Conservation (phyloP, 2,797 vertebrate species). For the Odontamblyopus lacepedii region DNA sequence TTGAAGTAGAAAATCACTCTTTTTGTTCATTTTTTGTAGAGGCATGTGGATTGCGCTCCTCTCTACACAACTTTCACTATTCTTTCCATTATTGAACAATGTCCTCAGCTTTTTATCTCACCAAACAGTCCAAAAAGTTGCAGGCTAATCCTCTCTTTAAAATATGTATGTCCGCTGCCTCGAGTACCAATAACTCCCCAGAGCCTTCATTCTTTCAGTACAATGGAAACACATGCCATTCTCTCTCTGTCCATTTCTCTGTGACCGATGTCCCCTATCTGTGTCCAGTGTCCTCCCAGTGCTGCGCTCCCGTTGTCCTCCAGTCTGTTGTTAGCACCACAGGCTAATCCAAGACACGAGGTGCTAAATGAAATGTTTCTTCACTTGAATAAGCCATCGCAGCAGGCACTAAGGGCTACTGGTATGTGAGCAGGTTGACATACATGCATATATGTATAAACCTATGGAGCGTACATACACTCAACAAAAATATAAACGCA, state of each 20-base stretch:
- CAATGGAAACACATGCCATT: slow-evolving; percentile 54
- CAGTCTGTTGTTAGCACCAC: slow-evolving; percentile 13
- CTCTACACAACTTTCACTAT: background rate
- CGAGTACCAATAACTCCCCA: slow-evolving; percentile 56
- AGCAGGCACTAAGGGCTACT: slow-evolving; percentile 3
- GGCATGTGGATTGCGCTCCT: background rate
- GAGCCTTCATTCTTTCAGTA: slow-evolving; percentile 51
- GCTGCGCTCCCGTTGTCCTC: slow-evolving; percentile 1
- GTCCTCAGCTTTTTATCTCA: slow-evolving; percentile 16
- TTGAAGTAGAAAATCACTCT: background rate
- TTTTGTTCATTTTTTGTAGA: background rate
- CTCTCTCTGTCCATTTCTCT: slow-evolving; percentile 43
- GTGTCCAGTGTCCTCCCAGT: slow-evolving; percentile 10
- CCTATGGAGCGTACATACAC: slow-evolving; percentile 16
- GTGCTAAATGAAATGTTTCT: slow-evolving; percentile 38
- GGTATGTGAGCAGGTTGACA: slow-evolving; percentile 3
- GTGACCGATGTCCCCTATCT: slow-evolving; percentile 24
- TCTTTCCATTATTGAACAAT: slow-evolving; percentile 20
- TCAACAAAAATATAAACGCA: too few species aligned
- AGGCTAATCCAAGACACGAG: slow-evolving; percentile 33
- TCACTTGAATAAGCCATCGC: slow-evolving; percentile 25
- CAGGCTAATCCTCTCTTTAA: slow-evolving; percentile 21
- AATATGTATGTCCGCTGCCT: slow-evolving; percentile 45
- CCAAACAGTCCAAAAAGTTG: slow-evolving; percentile 41
- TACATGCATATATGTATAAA: slow-evolving; percentile 15